Conservation (phyloP, 2,888 invertebrate genomes). For the Lasioglossum oenotherae region DNA sequence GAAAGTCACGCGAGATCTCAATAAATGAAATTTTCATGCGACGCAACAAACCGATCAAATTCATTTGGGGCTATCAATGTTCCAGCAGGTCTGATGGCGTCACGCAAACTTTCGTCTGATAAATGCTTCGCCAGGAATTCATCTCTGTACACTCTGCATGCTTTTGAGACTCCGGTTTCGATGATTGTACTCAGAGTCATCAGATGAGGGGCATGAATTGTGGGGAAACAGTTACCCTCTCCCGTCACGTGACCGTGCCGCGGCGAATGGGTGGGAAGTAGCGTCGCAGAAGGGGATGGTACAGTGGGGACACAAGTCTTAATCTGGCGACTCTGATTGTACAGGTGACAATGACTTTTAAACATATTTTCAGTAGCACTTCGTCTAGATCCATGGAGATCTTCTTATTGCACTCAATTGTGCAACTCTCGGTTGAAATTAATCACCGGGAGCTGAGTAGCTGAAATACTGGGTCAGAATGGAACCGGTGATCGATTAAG, state of each 20-base stretch:
- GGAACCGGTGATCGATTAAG: background rate
- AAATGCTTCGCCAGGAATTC: background rate
- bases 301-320: too few relatives aligned
- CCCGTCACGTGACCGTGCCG: too few relatives aligned
- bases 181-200: too few relatives aligned
- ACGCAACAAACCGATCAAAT: background rate
- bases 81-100: background rate
- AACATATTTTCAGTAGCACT: background rate
- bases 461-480: slow-evolving; percentile 1
- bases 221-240: too few relatives aligned
- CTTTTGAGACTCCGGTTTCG: too few relatives aligned
- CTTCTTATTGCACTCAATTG: background rate
- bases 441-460: background rate
- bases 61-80: background rate
- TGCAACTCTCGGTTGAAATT: background rate
- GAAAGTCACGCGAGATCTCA: background rate
- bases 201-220: too few relatives aligned
- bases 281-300: too few relatives aligned
- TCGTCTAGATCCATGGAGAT: background rate
- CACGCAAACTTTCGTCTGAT: background rate
- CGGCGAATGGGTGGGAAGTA: too few relatives aligned
- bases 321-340: too few relatives aligned
- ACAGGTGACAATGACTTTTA: background rate
- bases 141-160: background rate
- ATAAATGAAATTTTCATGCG: background rate